Conservation (phyloP, 1,140 invertebrate species). For the Diabrotica virgifera region DNA sequence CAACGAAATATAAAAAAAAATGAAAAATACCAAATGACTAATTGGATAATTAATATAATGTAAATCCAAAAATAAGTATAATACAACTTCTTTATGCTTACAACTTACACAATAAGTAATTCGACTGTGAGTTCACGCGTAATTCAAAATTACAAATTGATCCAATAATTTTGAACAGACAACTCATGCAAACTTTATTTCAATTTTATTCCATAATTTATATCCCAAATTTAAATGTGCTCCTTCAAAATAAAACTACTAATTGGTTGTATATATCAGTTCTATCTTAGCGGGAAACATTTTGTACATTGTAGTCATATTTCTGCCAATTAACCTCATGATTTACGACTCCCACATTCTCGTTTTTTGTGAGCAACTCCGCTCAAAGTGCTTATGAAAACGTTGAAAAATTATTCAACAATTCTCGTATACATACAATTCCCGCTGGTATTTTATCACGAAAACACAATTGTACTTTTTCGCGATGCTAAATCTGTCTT, state of each 20-base stretch:
- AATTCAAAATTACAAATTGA: no score
- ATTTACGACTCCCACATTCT: neutral
- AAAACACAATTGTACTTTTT: slow-evolving; percentile 25
- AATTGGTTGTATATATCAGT: neutral
- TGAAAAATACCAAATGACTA: no score
- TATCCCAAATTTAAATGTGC: no score
- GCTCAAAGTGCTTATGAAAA: neutral
- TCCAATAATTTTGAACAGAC: no score
- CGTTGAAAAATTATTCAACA: slow-evolving; percentile 16
- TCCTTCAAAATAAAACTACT: neutral
- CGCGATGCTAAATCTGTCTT: slow-evolving; percentile 22
- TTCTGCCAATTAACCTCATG: neutral
- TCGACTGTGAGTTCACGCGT: no score
- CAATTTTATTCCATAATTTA: no score
- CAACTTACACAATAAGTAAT: no score
- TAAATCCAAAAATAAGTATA: no score
- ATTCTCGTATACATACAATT: slow-evolving; percentile 15
- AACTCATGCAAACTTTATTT: no score
- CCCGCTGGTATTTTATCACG: slow-evolving; percentile 12
- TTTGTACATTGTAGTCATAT: neutral
- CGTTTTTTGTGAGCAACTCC: neutral
- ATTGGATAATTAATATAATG: no score
- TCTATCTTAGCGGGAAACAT: neutral
- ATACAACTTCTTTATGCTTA: no score
- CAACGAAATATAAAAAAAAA: no score